Percentiles rank a stretch among this genome's conserved stretches.
Conservation (phyloP, 1,140 invertebrate species). For the Drosophila erecta region DNA sequence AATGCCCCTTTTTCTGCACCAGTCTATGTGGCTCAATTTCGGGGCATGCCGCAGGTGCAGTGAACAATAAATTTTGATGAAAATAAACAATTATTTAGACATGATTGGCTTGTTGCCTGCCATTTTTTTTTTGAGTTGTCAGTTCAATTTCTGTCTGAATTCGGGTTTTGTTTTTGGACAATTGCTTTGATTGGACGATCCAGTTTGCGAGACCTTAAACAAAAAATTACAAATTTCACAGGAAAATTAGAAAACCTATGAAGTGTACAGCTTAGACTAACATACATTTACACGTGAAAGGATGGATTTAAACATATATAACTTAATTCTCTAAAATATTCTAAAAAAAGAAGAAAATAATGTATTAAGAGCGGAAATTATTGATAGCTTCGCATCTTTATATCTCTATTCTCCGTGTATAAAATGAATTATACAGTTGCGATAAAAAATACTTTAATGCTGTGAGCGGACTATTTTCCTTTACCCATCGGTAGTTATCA, state of each 20-base stretch:
- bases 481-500: slow-evolving; percentile 2
- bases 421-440: no score
- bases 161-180: slow-evolving; percentile 10
- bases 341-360: no score
- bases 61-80: slow-evolving; percentile 71
- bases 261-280: neutral
- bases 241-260: neutral
- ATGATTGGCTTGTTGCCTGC: slow-evolving; percentile 41
- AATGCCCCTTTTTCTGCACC: slow-evolving; percentile 6
- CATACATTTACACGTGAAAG: no score
- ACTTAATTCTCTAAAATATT: no score
- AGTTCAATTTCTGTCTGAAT: neutral
- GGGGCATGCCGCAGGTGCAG: slow-evolving; percentile 61
- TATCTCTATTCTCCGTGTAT: no score
- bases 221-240: neutral
- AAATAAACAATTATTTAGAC: slow-evolving; percentile 72
- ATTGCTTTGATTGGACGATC: slow-evolving; percentile 23
- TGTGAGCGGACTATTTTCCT: neutral
- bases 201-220: neutral
- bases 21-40: slow-evolving; percentile 12
- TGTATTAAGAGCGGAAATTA: no score
- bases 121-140: slow-evolving; percentile 12
- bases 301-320: no score
- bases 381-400: no score
- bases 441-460: no score